Conservation (phyloP, 2,888 invertebrate genomes). For the Ischnus inquisitorius region DNA sequence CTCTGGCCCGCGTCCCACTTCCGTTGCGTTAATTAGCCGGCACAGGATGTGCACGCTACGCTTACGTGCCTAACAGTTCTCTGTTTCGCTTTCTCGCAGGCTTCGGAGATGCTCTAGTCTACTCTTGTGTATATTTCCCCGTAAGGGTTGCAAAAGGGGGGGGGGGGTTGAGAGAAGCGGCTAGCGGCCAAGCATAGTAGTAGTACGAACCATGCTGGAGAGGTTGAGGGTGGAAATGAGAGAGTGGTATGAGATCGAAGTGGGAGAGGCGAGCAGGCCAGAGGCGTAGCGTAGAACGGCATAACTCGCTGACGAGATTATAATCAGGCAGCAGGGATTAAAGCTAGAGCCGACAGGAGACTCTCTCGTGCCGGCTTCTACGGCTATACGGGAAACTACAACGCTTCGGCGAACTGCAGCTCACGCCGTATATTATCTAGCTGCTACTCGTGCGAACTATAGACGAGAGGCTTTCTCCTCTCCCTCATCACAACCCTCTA, state of each 20-base stretch:
- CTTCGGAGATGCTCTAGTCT: constrained; percentile 13
- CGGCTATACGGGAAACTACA: constrained; percentile 18
- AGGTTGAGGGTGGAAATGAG: constrained; percentile 10
- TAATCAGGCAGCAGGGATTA: constrained; percentile 84
- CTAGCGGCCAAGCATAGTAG: constrained; percentile 57
- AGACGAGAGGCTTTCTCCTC: constrained; percentile 28
- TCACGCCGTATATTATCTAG: constrained; percentile 4
- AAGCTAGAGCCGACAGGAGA: constrained; percentile 75
- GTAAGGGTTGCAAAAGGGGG: constrained; percentile 20
- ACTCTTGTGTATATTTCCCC: background rate
- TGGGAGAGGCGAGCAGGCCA: constrained; percentile 47
- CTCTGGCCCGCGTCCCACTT: constrained; percentile 52
- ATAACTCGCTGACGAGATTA: constrained; percentile 85
- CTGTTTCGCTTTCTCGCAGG: constrained; percentile 31
- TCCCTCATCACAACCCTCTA: background rate
- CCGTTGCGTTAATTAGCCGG: constrained; percentile 59
- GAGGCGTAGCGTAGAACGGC: constrained; percentile 74
- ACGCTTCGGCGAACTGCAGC: constrained; percentile 50
- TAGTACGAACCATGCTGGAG: constrained; percentile 48
- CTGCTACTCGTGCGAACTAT: constrained; percentile 24
- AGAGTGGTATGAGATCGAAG: constrained; percentile 38
- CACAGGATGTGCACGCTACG: constrained; percentile 53
- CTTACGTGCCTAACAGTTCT: constrained; percentile 56
- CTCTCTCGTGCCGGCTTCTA: constrained; percentile 34
- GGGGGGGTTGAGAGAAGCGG: constrained; percentile 16